These are phyloP conservation scores for Mayetiola destructor DNA, from an alignment of 2,888 invertebrate species.

Conservation along the genomic window DNA sequence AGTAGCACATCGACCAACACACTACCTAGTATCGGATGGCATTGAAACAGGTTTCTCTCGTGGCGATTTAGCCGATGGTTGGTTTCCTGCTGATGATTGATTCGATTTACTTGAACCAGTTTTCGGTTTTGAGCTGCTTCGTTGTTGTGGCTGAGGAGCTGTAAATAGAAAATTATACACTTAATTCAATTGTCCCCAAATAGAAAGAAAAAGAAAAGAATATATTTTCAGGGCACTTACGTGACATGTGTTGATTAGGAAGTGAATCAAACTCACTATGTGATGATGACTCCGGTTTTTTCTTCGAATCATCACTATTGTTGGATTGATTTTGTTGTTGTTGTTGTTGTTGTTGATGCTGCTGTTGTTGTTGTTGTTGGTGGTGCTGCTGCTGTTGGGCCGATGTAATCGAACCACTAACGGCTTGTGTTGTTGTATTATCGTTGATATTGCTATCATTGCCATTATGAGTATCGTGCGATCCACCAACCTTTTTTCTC, in stretches of 20 bases:
- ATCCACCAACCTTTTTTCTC: slow-evolving; percentile 9
- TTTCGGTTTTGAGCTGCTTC: slow-evolving; percentile 5
- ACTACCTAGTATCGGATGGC: background rate
- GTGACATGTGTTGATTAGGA: background rate
- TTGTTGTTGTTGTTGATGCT: no score
- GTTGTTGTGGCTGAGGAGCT: slow-evolving; percentile 10
- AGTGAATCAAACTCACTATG: background rate
- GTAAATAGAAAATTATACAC: background rate
- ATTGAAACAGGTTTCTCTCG: background rate
- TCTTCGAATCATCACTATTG: background rate
- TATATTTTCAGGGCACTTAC: background rate
- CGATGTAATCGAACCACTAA: background rate
- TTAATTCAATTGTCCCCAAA: background rate
- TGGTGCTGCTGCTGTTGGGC: no score
- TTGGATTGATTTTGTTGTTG: background rate
- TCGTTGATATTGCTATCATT: background rate
- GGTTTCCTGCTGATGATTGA: background rate
- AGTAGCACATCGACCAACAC: no score
- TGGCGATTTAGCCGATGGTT: slow-evolving; percentile 3
- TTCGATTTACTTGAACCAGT: slow-evolving; percentile 8
- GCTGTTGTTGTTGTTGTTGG: no score
- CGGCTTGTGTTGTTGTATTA: background rate
- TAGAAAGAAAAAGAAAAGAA: background rate
- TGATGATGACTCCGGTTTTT: slow-evolving; percentile 1
- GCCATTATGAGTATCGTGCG: slow-evolving; percentile 7